phyloP scores from a whole-genome alignment of 2,113 vertebrate species.

The Diphyllodes magnificus region DNA sequence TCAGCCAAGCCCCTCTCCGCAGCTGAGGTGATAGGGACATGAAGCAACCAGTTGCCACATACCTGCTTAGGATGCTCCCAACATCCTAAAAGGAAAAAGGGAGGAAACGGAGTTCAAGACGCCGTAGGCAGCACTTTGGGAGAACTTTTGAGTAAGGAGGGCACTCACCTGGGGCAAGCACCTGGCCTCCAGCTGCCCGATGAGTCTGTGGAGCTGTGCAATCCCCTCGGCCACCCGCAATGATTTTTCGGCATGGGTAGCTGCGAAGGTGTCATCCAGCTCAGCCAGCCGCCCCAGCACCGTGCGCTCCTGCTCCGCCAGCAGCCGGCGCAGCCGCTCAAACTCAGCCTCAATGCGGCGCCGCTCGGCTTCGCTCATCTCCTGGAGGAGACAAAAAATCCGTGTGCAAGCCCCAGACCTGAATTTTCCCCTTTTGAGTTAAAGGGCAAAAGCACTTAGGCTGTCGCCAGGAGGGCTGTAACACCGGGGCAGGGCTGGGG shows the following conservation, averaged over 20 bases:
- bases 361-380: neutral
- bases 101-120: fast-evolving
- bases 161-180: neutral
- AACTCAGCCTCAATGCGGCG: fast-evolving
- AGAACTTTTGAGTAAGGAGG: fast-evolving
- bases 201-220: neutral
- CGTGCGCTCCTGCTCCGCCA: fast-evolving
- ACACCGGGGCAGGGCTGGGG: neutral
- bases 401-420: fast-evolving
- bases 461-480: neutral
- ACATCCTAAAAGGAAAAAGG: neutral
- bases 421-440: neutral
- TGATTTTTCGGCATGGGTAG: neutral
- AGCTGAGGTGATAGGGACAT: no score
- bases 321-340: neutral
- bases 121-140: fast-evolving
- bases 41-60: no score
- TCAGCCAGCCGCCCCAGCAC: neutral
- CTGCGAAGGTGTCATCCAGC: fast-evolving
- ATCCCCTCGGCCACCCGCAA: neutral
- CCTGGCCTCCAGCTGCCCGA: neutral
- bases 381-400: neutral
- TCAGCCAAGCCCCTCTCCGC: neutral
- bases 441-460: neutral
- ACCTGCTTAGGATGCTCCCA: neutral